Conservation (phyloP, 2,888 invertebrate genomes). For the Embidobia sp. region DNA sequence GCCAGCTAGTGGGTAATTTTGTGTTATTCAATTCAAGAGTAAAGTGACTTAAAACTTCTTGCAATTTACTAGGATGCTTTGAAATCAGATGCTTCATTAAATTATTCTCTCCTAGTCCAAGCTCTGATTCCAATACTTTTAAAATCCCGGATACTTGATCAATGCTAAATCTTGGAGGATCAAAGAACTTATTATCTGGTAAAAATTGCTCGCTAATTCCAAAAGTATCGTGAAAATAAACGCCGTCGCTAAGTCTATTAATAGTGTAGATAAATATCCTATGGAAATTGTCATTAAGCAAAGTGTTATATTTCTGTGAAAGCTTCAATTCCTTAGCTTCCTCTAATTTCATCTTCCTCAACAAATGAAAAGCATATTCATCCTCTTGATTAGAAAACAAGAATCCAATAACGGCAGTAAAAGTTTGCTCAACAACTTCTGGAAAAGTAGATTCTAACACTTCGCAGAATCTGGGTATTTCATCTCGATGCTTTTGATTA, state of each 20-base stretch:
- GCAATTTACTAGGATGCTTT: constrained; percentile 82
- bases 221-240: constrained; percentile 81
- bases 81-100: constrained; percentile 67
- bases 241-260: constrained; percentile 78
- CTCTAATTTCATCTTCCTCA: constrained; percentile 68
- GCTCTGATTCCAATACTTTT: constrained; percentile 82
- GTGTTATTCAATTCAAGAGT: constrained; percentile 82
- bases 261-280: constrained; percentile 75
- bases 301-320: constrained; percentile 69
- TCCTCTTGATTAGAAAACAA: constrained; percentile 61
- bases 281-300: constrained; percentile 76
- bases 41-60: constrained; percentile 83
- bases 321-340: constrained; percentile 67
- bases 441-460: constrained; percentile 69
- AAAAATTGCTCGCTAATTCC: constrained; percentile 27
- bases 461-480: constrained; percentile 73
- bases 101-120: constrained; percentile 70
- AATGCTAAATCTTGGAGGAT: constrained; percentile 76
- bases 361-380: constrained; percentile 12
- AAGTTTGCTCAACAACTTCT: constrained; percentile 74
- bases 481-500: constrained; percentile 72
- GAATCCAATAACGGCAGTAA: constrained; percentile 71
- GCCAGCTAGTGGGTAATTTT: constrained; percentile 73
- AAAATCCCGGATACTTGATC: constrained; percentile 81
- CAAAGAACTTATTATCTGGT: constrained; percentile 2